Evolutionary conservation across 2,113 vertebrate species (phyloP), one percentile per base, ranked within the genome.

Genomic region (Tachycineta bicolor): DNA sequence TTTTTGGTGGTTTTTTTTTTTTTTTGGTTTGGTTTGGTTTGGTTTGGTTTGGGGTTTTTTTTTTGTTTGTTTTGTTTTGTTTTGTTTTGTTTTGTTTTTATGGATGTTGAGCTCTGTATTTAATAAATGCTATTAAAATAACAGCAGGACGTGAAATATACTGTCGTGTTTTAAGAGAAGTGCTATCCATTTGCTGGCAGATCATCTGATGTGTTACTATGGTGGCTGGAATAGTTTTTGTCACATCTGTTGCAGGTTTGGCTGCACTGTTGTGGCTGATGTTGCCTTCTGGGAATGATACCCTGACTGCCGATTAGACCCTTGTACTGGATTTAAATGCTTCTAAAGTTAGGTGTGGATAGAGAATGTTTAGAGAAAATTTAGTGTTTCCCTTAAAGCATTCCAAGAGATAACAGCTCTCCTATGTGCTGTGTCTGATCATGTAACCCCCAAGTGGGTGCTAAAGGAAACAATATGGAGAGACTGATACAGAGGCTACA

Each of bases 101-200:
- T 94, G 28, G 24, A 25, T 86, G 11, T 89, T 77, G 73, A 86
- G 63, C 52, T 83, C 67, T 1, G 0, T 81, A 58, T 70, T 95
- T 95, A 95, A 95, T 95, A 94, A 94, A 87, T 14, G 12, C 24
- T 65, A 86, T 90, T 96, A 89, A 78, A 87, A 49, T 74, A 83
- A 71, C 78, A 96, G 62, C 58, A 13, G 78, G 88, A 70, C 77
- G 84, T 96, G 84, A 93, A 89, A 84, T 83, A 53, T 28, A 53
- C 80, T 84, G 56, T 85, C 87, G 56, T 83, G 69, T 71, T 33
- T 85, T 65, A 83, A 90, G 50, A 91, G 83, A 81, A 74, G 56
- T 59, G 78, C 89, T 90, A 50, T 19, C 68, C 46, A 43, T 89
- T 76, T 85, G 78, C 52, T 68, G 55, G 59, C 56, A 93, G 70